Evolutionary conservation across 2,888 invertebrate species (phyloP).

Genomic region (Acronicta psi): DNA sequence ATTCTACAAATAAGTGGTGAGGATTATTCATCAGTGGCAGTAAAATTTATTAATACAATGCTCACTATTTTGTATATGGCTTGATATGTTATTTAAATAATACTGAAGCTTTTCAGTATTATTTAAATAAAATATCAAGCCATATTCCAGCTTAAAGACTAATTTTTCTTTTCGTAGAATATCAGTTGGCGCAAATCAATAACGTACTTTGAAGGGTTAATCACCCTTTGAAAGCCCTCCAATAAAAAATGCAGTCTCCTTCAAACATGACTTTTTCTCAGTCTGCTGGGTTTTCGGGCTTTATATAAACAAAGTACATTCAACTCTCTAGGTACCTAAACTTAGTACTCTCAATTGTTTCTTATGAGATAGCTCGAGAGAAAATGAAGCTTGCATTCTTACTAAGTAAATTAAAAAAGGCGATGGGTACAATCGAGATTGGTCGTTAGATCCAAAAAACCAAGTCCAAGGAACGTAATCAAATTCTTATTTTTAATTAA

Average conservation of each 20-base stretch:
- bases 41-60: too few species aligned
- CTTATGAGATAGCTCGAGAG: conserved; percentile 5
- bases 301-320: conserved; percentile 41
- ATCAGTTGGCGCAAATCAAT: conserved; percentile 22
- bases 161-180: conserved; percentile 1
- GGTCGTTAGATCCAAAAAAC: too few species aligned
- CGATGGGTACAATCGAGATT: background rate
- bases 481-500: too few species aligned
- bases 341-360: conserved; percentile 12
- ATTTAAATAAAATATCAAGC: too few species aligned
- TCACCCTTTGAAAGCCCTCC: conserved; percentile 8
- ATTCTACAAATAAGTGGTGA: too few species aligned
- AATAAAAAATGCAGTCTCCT: conserved; percentile 30
- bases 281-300: conserved; percentile 18
- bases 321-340: conserved; percentile 36
- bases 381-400: conserved; percentile 14
- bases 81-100: too few species aligned
- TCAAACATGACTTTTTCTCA: conserved; percentile 16
- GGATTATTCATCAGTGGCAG: too few species aligned
- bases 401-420: conserved; percentile 23
- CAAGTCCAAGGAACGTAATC: too few species aligned
- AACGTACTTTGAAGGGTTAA: conserved; percentile 8
- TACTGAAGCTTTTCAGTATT: too few species aligned
- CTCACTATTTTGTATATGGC: too few species aligned
- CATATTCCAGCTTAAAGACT: too few species aligned